Evolutionary conservation across 2,797 vertebrate genomes (phyloP).

Genomic region (Hephaestus fuliginosus): DNA sequence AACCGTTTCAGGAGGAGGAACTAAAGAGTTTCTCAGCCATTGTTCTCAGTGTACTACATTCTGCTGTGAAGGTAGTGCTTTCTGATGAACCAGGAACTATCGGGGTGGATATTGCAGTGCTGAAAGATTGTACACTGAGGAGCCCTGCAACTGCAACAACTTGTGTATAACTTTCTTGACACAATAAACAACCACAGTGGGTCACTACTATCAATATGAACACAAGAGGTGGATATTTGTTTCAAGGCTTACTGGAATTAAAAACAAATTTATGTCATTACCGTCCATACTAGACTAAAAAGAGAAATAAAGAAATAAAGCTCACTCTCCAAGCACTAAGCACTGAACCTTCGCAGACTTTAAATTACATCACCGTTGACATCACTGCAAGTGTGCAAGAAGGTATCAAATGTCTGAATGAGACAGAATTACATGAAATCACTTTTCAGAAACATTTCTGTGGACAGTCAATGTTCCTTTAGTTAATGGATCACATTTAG

Average conservation of each 20-base stretch:
- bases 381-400: too few species aligned
- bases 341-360: too few species aligned
- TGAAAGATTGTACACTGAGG: background rate
- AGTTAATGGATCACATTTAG: too few species aligned
- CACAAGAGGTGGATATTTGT: background rate
- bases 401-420: too few species aligned
- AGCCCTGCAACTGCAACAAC: too few species aligned
- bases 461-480: too few species aligned
- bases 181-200: background rate
- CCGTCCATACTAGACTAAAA: background rate
- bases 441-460: too few species aligned
- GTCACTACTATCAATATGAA: too few species aligned
- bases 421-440: too few species aligned
- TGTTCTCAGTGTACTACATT: background rate
- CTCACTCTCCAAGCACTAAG: too few species aligned
- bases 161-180: background rate
- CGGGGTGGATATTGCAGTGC: background rate
- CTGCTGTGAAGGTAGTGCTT: background rate
- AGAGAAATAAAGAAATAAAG: too few species aligned
- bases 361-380: too few species aligned
- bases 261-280: background rate
- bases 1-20: background rate
- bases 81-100: background rate
- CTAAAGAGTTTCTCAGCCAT: background rate
- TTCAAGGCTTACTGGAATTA: background rate